Conservation (phyloP, 2,113 vertebrate genomes). For the Paracanthobrama guichenoti region DNA sequence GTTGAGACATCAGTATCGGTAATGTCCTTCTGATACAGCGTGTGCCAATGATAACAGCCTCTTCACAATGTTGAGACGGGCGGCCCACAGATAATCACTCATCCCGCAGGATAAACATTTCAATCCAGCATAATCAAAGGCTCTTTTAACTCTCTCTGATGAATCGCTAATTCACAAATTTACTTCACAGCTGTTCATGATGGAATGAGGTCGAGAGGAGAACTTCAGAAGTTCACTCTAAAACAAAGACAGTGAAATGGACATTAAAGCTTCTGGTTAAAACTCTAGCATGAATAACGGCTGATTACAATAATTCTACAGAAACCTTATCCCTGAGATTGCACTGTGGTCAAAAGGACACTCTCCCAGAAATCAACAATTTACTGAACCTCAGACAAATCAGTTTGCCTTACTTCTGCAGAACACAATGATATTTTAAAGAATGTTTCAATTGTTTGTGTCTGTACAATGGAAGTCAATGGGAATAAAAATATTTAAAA, state of each 20-base stretch:
- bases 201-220: neutral
- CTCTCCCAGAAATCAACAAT: neutral
- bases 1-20: neutral
- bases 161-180: neutral
- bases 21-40: neutral
- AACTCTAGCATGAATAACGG: neutral
- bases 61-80: neutral
- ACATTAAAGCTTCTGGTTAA: neutral
- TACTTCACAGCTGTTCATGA: neutral
- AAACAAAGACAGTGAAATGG: neutral
- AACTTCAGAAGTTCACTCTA: neutral
- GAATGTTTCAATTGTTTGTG: neutral
- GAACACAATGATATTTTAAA: neutral
- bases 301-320: neutral
- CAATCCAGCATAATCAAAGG: neutral
- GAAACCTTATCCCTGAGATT: too few species aligned
- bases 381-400: neutral
- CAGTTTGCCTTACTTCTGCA: neutral
- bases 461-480: too few species aligned
- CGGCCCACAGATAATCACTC: constrained; percentile 6
- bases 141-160: constrained; percentile 6
- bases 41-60: constrained; percentile 15
- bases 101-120: constrained; percentile 23
- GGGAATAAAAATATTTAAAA: too few species aligned
- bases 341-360: neutral